Percentiles rank a stretch among this genome's conserved stretches.
Evolutionary conservation across 1,140 invertebrate genomes (phyloP).

Genomic region (Papilio glaucus): DNA sequence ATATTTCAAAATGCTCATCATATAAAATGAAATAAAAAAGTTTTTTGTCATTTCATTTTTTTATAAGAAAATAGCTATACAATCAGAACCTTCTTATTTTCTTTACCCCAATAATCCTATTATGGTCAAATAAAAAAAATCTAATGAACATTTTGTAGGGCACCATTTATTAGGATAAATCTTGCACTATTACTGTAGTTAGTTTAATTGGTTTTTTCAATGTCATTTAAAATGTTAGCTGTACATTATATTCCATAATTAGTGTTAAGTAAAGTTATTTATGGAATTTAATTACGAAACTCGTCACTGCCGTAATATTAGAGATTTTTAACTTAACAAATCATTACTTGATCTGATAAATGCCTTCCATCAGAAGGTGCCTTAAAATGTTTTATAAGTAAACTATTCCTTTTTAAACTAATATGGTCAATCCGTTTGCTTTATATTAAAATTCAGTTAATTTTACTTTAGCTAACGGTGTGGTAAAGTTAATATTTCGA

Average conservation of each 20-base stretch:
- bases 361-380: background rate
- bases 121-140: background rate
- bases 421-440: background rate
- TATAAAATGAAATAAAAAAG: background rate
- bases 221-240: background rate
- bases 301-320: background rate
- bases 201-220: background rate
- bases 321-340: background rate
- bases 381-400: background rate
- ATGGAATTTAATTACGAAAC: background rate
- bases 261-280: background rate
- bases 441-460: too few relatives aligned
- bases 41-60: background rate
- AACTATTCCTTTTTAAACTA: background rate
- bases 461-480: too few relatives aligned
- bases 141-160: background rate
- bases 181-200: background rate
- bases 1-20: background rate
- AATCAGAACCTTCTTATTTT: background rate
- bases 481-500: too few relatives aligned
- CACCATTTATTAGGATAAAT: background rate
- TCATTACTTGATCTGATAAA: background rate
- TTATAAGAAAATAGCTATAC: background rate
- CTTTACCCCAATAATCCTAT: background rate
- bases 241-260: slow-evolving; percentile 8